Percentiles rank a stretch among this genome's conserved stretches.
Evolutionary conservation across 1,140 invertebrate genomes (phyloP).

Genomic region (Meloidogyne chitwoodi): DNA sequence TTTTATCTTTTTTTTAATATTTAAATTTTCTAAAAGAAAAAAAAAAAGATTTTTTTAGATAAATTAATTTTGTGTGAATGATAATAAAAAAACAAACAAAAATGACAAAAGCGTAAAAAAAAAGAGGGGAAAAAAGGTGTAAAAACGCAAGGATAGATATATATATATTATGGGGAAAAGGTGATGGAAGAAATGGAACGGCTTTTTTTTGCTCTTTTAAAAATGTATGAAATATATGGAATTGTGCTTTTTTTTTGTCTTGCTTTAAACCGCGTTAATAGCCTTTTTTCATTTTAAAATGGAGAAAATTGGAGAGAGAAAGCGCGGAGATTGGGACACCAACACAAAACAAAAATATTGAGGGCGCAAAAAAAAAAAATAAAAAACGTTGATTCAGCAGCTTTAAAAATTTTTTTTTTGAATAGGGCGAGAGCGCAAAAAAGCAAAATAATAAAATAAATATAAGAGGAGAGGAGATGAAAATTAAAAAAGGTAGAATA

Average conservation of each 20-base stretch:
- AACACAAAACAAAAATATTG: too few species aligned
- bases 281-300: background rate
- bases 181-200: background rate
- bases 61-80: too few species aligned
- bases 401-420: background rate
- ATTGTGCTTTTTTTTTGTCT: background rate
- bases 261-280: background rate
- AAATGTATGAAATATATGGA: too few species aligned
- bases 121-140: background rate
- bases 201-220: too few species aligned
- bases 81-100: too few species aligned
- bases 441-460: background rate
- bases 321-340: background rate
- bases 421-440: background rate
- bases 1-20: background rate
- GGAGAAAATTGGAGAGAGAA: background rate
- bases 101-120: too few species aligned
- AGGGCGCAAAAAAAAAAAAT: slow-evolving; percentile 8
- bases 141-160: background rate
- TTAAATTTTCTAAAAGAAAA: too few species aligned
- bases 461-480: background rate
- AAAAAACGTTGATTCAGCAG: slow-evolving; percentile 20
- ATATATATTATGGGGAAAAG: background rate
- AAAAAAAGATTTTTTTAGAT: too few species aligned
- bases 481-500: background rate